Base-by-base conservation (phyloP, 2,888 invertebrate genomes). In the Platycnemis pennipes region DNA sequence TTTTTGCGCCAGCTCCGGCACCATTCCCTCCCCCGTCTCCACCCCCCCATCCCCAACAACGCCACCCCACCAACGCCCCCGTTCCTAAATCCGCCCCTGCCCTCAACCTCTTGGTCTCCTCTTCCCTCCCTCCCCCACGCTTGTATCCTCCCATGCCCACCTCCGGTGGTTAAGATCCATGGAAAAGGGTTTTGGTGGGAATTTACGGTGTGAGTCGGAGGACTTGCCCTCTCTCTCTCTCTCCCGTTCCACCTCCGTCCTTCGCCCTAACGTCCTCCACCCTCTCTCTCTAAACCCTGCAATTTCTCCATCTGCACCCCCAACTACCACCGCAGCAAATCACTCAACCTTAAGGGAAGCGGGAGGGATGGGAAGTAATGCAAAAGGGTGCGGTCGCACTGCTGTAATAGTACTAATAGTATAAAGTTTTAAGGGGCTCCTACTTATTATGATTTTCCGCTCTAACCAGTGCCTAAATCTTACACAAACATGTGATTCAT, bases 131-230 rank as follows among this genome's bases (percentile, higher is more conserved):
- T 13, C 0, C 37, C 77, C 31, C 7, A 37, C 37, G 4, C 77
- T 11, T 4, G 13, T 3, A 8, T 37, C 16, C 77, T 0, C 31
- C 37, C 37, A 2, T 37, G 37, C 77, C 77, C 7, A 37, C 77
- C 63, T 63, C 26, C 77, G n/a, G 77, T 77, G 77, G 77, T 77
- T 77, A 77, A 77, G 77, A 77, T 77, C 77, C 77, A 77, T 37
- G 31, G 37, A 77, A 77, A 77, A 37, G 77, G 77, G 31, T 77
- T 77, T 77, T 16, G 31, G 77, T 77, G 77, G n/a, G 77, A 77
- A 16, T 77, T 77, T 37, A 37, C 31, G 63, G 77, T 77, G 77
- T 7, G 77, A 31, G 37, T 31, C 77, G 53, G 63, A 22, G 77
- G 77, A 77, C 77, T 37, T 37, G 37, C 16, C n/a, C n/a, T n/a